Base-by-base conservation (phyloP, 1,140 invertebrate species). In the Drosophila tristis region DNA sequence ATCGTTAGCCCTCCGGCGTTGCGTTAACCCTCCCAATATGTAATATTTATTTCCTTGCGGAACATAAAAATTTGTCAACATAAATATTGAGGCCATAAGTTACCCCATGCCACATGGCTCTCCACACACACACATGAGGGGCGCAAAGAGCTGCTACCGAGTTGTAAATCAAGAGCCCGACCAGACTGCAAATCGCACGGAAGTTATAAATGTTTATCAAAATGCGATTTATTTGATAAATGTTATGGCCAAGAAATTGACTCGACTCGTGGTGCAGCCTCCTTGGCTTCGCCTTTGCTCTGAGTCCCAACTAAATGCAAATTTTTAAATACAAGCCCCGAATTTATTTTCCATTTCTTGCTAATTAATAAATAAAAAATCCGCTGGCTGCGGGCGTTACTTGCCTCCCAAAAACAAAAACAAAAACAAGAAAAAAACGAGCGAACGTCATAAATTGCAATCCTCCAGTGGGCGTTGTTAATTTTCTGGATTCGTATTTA, bases 291-390 rank as follows among this genome's bases (percentile, higher is more conserved):
- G 26, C 39, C 26, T 39, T 42, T 39, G 39, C 15, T 20, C 8
- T 39, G 15, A 31, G n/a, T 20, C 7, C 7, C 16, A 15, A 48
- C 42, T 47, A 29, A 75, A 86, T 86, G 82, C 84, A 86, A 86
- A 86, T 86, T 78, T 80, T 74, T 4, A 62, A 64, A 62, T 78
- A 78, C 81, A 75, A 78, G 65, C 56, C 51, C 42, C 42, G 48
- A 78, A 86, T 86, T 86, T 89, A 86, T 89, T 57, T 72, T 74
- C 73, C 77, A 39, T 39, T 70, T 70, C 63, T 72, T 82, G 56
- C 82, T 86, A 89, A 86, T 86, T 86, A 86, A 86, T 86, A 86
- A 86, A 86, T 87, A 86, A 76, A 50, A 82, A 81, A 81, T 65
- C 62, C 66, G 57, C 59, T 82, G 65, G 62, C 57, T 49, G 55